Percentiles rank a stretch among this genome's conserved stretches.
Conservation (phyloP, 2,888 invertebrate genomes). For the Cosmia trapezina region DNA sequence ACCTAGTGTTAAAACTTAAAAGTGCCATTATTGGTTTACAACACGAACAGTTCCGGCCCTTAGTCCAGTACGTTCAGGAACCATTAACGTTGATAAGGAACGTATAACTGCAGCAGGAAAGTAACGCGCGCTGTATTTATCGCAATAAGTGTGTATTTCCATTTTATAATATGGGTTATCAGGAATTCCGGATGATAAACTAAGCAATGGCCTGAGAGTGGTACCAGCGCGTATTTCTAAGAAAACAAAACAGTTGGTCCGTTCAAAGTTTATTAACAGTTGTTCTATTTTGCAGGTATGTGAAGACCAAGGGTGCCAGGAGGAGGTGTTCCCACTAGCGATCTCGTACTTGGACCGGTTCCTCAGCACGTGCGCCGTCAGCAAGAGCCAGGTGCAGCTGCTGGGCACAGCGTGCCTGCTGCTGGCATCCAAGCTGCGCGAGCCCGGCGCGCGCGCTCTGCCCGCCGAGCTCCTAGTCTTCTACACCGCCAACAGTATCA, state of each 20-base stretch:
- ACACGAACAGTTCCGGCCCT: constrained; percentile 54
- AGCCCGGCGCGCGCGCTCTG: constrained; percentile 94
- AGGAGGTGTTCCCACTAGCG: constrained; percentile 97
- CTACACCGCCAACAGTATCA: constrained; percentile 98
- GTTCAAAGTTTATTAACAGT: constrained; percentile 52
- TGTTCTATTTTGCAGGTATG: constrained; percentile 93
- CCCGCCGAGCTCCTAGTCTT: constrained; percentile 95
- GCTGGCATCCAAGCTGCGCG: constrained; percentile 97
- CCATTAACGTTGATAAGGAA: constrained; percentile 74
- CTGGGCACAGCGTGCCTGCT: constrained; percentile 97
- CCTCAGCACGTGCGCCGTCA: constrained; percentile 95
- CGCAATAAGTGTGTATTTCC: constrained; percentile 83
- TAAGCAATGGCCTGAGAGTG: constrained; percentile 75
- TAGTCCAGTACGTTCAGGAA: constrained; percentile 66
- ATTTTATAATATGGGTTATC: constrained; percentile 89
- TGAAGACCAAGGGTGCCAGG: constrained; percentile 97
- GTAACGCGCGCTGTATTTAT: constrained; percentile 82
- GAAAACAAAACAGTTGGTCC: constrained; percentile 57
- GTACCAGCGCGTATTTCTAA: constrained; percentile 66
- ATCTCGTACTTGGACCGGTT: constrained; percentile 98
- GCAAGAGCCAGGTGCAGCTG: constrained; percentile 96
- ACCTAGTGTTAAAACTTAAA: constrained; percentile 20
- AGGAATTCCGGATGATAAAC: constrained; percentile 87
- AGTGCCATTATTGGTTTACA: constrained; percentile 18
- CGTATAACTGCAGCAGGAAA: constrained; percentile 79